These are phyloP conservation scores for Stegostoma tigrinum DNA, from an alignment of 2,113 vertebrate genomes.

Conservation along the genomic window DNA sequence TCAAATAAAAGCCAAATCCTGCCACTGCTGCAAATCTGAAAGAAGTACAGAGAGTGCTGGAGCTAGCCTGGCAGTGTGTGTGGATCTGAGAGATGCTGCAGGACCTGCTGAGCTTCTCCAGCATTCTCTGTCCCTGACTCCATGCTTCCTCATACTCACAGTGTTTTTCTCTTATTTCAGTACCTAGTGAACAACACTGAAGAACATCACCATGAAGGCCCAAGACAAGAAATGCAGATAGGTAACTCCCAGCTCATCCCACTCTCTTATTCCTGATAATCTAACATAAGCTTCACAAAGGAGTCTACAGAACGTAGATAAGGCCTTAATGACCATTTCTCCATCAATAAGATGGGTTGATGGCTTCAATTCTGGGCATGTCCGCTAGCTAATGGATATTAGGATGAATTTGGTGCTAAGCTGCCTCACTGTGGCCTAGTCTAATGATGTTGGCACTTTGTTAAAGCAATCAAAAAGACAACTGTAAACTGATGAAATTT, in stretches of 20 bases:
- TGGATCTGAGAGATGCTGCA: no score
- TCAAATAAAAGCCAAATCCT: not conserved
- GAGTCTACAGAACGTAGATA: not conserved
- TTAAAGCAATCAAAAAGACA: not conserved
- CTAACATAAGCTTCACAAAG: not conserved
- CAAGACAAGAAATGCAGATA: not conserved
- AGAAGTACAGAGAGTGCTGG: no score
- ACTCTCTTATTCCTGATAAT: not conserved
- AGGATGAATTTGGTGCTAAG: not conserved
- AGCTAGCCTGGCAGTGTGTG: no score
- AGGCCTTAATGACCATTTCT: not conserved
- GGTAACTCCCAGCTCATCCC: not conserved
- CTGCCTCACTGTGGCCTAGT: not conserved
- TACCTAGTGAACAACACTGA: not conserved
- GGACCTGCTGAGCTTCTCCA: no score
- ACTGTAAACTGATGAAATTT: not conserved
- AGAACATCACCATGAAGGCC: no score
- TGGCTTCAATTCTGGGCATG: not conserved
- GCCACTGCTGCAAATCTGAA: no score
- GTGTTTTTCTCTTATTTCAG: not conserved
- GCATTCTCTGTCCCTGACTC: no score
- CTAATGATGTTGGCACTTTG: not conserved
- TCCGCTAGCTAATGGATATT: not conserved
- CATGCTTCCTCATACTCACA: not conserved
- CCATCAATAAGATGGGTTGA: not conserved